A percentile compares a stretch with the other conserved stretches of the same genome.
These are phyloP conservation scores for Catagonus wagneri DNA, from an alignment of 2,113 vertebrate genomes.

Conservation along the genomic window DNA sequence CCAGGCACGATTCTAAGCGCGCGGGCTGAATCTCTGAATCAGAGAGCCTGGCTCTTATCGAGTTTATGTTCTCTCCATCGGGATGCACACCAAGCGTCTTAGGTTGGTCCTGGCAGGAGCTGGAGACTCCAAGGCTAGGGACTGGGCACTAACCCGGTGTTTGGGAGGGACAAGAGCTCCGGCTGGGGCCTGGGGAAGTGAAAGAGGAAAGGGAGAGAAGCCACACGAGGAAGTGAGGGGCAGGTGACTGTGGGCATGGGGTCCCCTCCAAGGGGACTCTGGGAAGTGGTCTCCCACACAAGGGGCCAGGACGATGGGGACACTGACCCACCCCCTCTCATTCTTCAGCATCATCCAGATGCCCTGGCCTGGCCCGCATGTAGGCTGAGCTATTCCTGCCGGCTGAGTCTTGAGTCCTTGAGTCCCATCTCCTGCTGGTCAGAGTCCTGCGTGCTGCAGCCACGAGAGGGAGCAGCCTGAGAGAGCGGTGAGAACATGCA, in stretches of 20 bases:
- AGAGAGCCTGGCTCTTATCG: not conserved
- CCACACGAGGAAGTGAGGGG: not conserved
- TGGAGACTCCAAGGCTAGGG: not conserved
- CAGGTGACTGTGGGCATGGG: no score
- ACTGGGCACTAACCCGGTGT: not conserved
- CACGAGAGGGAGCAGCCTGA: fast-evolving
- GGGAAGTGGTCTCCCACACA: no score
- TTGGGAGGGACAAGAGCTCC: not conserved
- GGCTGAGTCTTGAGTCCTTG: not conserved
- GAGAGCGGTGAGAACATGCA: fast-evolving
- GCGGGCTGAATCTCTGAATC: not conserved
- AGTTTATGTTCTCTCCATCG: not conserved
- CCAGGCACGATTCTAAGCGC: not conserved
- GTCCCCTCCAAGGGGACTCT: not conserved
- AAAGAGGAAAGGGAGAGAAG: not conserved
- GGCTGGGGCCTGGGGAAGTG: not conserved
- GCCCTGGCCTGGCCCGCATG: not conserved
- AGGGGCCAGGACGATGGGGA: not conserved
- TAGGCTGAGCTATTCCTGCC: not conserved
- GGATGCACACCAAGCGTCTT: not conserved
- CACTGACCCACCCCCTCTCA: fast-evolving
- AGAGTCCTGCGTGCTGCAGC: not conserved
- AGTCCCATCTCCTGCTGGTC: no score
- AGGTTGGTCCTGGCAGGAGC: not conserved
- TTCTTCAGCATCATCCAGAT: not conserved